Evolutionary conservation across 2,888 invertebrate genomes (phyloP).

Genomic region (Nomada fucata): DNA sequence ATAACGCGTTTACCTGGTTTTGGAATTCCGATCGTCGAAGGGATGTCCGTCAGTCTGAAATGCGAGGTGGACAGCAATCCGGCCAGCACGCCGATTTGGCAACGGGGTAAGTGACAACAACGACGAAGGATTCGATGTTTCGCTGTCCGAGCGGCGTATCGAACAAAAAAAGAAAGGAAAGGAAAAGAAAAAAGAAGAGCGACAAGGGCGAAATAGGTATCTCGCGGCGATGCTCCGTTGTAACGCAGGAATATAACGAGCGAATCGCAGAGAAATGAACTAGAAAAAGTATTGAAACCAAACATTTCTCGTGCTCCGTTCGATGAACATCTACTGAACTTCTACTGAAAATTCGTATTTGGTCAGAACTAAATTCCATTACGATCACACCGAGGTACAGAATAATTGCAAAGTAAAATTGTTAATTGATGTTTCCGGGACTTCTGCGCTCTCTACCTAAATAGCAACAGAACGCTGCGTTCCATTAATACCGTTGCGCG

Average conservation of each 20-base stretch:
- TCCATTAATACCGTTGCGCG: too few species aligned
- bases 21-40: slow-evolving; percentile 94
- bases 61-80: slow-evolving; percentile 98
- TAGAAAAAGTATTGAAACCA: background rate
- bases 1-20: slow-evolving; percentile 97
- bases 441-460: too few species aligned
- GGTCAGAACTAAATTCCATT: too few species aligned
- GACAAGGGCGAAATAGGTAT: background rate
- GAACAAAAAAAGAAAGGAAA: background rate
- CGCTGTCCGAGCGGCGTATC: background rate
- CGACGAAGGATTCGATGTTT: slow-evolving; percentile 41
- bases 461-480: too few species aligned
- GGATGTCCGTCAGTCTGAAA: slow-evolving; percentile 94
- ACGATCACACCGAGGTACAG: background rate
- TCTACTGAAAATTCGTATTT: too few species aligned
- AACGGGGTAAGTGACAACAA: slow-evolving; percentile 85
- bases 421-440: too few species aligned
- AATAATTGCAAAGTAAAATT: background rate
- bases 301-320: background rate
- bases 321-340: background rate
- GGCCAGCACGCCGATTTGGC: slow-evolving; percentile 93
- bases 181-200: background rate
- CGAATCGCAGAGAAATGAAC: slow-evolving; percentile 1
- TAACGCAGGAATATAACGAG: background rate
- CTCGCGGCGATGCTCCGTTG: slow-evolving; percentile 2